Evolutionary conservation across 2,888 invertebrate species (phyloP), one percentile per base, ranked within the genome.

Genomic region (Drosophila incognita): DNA sequence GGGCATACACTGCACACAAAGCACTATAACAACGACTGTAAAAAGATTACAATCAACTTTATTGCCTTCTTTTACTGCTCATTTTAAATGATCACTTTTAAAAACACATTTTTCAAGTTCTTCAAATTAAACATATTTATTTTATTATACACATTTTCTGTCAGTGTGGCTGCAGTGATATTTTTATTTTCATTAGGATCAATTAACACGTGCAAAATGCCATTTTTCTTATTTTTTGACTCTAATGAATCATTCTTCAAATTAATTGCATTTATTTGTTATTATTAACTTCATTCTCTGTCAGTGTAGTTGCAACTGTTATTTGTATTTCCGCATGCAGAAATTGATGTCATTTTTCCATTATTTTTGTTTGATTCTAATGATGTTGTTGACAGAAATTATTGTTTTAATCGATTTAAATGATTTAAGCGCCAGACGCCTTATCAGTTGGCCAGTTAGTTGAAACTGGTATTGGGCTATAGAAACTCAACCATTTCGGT

Each of bases 391-490:
- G 69, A 33, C 10, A 49, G 7, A 31, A 40, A 15, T 46, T 33
- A n/a, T 33, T 27, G 21, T 31, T 48, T 27, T n/a, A 24, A 51
- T 60, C 11, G 6, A 33, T 13, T 24, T 63, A 21, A 57, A 53
- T 67, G 74, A 33, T 13, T 24, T 63, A 21, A 57, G 56, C 70
- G 74, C 38, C 57, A 61, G 48, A 52, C 48, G 46, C 27, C 69
- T 84, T 89, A 84, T 84, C 84, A 78, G 76, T 54, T 58, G n/a
- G 21, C 42, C 69, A 63, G 80, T 77, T 82, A 70, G 87, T 78
- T 89, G 33, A 85, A 89, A 84, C 85, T 76, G 72, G 88, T 84
- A 78, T 74, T 48, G 21, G 69, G 88, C 82, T 71, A 80, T 75
- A 71, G 64, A 87, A 89, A 75, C 83, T 82, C 72, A 89, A 76